phyloP scores from a whole-genome alignment of 2,797 vertebrate genomes.

The Coccyzus lansbergi region DNA sequence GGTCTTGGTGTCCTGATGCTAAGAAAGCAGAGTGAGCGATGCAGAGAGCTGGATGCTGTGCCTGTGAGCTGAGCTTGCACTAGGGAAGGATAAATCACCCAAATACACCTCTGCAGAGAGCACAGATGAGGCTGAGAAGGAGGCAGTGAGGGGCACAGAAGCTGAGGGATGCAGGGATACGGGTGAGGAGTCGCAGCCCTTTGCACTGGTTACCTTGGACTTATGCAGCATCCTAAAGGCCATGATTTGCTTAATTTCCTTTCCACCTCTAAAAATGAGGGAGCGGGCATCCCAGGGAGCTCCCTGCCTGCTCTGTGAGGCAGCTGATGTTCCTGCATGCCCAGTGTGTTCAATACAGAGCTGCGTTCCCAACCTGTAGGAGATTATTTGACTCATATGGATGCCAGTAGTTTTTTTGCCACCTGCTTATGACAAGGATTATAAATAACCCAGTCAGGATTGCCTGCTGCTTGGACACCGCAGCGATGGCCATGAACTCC shows the following conservation, averaged over 20 bases:
- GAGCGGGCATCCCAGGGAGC: not conserved
- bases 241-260: not conserved
- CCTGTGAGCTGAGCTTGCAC: constrained; percentile 45
- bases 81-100: constrained; percentile 59
- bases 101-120: constrained; percentile 4
- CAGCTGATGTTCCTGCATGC: not conserved
- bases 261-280: not conserved
- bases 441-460: too few relatives aligned
- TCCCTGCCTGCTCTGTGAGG: not conserved
- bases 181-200: not conserved
- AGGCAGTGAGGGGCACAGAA: not conserved
- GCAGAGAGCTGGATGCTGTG: constrained; percentile 42
- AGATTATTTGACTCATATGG: too few relatives aligned
- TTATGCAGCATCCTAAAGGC: too few relatives aligned
- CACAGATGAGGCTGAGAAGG: not conserved
- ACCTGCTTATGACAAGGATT: too few relatives aligned
- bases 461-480: too few relatives aligned
- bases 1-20: not conserved
- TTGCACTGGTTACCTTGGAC: not conserved
- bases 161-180: not conserved
- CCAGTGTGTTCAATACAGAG: not conserved
- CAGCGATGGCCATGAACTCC: too few relatives aligned
- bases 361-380: not conserved
- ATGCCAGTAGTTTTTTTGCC: too few relatives aligned
- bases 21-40: not conserved